Evolutionary conservation across 1,140 invertebrate species (phyloP).

Genomic region (Drosophila subpulchrella): DNA sequence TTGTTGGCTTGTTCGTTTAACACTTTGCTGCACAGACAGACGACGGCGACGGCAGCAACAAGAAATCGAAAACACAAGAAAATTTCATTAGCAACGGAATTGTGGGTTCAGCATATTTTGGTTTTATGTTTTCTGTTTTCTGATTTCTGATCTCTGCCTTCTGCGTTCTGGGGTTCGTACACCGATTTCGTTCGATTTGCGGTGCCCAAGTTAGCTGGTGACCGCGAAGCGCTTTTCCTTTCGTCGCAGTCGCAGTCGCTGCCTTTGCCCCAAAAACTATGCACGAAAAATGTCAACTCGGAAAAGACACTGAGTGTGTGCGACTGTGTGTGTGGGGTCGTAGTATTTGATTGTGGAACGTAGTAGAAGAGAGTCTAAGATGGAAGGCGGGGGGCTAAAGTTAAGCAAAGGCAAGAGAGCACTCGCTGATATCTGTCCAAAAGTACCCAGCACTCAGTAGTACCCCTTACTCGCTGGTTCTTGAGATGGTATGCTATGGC

Average conservation of each 20-base stretch:
- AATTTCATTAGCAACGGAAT: constrained; percentile 32
- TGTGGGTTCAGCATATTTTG: not conserved
- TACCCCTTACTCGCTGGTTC: constrained; percentile 3
- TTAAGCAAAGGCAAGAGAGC: constrained; percentile 3
- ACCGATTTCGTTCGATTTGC: constrained; percentile 30
- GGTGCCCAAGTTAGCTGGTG: constrained; percentile 11
- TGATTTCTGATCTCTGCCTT: constrained; percentile 3
- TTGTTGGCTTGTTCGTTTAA: constrained; percentile 51
- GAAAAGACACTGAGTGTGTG: constrained; percentile 20
- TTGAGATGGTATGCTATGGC: not conserved
- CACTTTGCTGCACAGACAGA: constrained; percentile 37
- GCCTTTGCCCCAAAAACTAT: constrained; percentile 62
- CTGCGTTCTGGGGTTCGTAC: constrained; percentile 19
- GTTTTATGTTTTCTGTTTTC: constrained; percentile 13
- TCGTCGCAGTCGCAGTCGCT: not conserved
- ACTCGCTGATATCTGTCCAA: constrained; percentile 23
- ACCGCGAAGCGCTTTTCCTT: constrained; percentile 35
- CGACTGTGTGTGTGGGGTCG: constrained; percentile 35
- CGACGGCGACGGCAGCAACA: constrained; percentile 22
- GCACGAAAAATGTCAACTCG: constrained; percentile 65
- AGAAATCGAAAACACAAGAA: constrained; percentile 40
- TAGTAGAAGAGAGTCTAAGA: constrained; percentile 54
- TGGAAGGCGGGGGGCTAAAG: not conserved
- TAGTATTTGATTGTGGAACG: constrained; percentile 79
- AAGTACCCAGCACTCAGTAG: too few relatives aligned